Conservation (phyloP, 2,113 vertebrate genomes). For the Ceyx melanurus region DNA sequence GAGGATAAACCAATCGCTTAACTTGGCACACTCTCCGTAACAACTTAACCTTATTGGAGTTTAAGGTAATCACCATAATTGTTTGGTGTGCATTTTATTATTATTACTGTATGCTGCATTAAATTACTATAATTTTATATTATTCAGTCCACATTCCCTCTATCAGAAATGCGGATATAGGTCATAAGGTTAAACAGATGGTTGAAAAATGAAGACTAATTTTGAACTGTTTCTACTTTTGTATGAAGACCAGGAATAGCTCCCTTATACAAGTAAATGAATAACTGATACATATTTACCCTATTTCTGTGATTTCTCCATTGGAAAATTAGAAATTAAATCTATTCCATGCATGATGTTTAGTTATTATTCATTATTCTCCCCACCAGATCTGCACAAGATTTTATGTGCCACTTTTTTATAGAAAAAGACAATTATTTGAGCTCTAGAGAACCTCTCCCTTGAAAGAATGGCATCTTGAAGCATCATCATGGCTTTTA, state of each 20-base stretch:
- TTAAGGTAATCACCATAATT: constrained; percentile 35
- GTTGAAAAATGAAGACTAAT: not conserved
- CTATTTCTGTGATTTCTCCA: not conserved
- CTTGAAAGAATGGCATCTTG: not conserved
- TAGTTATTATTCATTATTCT: not conserved
- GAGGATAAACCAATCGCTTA: not conserved
- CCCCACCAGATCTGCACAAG: not conserved
- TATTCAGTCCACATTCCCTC: not conserved
- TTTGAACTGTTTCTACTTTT: not conserved
- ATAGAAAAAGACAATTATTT: not conserved
- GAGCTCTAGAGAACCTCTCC: not conserved
- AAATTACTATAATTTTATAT: constrained; percentile 31
- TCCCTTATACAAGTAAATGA: not conserved
- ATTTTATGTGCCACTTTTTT: not conserved
- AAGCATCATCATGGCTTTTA: not conserved
- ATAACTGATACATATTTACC: not conserved
- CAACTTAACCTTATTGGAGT: constrained; percentile 21
- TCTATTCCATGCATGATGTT: not conserved
- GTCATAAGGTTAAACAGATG: not conserved
- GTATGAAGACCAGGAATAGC: not conserved
- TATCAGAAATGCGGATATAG: not conserved
- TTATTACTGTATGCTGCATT: not conserved
- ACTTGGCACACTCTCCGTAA: not conserved
- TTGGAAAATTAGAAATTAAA: not conserved
- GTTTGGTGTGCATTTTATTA: constrained; percentile 13